Conservation (phyloP, 2,113 vertebrate genomes). For the Nothoprocta perdicaria region DNA sequence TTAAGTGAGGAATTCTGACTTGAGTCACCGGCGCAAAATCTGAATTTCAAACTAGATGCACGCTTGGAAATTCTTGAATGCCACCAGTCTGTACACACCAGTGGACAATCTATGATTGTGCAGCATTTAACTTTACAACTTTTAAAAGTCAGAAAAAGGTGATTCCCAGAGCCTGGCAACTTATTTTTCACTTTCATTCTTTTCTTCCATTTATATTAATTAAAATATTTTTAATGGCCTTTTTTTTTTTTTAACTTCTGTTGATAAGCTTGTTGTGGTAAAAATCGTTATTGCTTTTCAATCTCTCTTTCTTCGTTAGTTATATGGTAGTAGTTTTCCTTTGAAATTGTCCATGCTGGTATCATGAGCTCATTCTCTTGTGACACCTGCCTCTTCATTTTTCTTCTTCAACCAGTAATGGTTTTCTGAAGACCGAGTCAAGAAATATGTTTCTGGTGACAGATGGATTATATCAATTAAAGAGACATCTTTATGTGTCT, state of each 20-base stretch:
- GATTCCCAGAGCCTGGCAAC: neutral
- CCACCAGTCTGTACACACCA: neutral
- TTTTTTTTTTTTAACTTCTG: neutral
- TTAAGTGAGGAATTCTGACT: accelerated
- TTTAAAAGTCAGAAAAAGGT: neutral
- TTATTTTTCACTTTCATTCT: neutral
- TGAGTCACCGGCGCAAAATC: neutral
- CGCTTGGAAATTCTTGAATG: neutral
- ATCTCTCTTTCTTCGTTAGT: neutral
- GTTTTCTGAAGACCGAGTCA: neutral
- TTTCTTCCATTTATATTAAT: neutral
- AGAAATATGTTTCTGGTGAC: neutral
- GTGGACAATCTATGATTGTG: neutral
- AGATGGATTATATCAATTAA: neutral
- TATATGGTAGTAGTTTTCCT: neutral
- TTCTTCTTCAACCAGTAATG: neutral
- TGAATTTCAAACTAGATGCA: neutral
- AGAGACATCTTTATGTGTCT: neutral
- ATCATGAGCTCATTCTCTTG: neutral
- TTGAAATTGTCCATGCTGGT: neutral
- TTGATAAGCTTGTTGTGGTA: neutral
- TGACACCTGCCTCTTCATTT: neutral
- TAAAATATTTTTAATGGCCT: neutral
- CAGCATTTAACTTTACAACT: neutral
- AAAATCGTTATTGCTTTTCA: neutral